Evolutionary conservation across 1,140 invertebrate species (phyloP), one percentile per base, ranked within the genome.

Genomic region (Belonocnema kinseyi): DNA sequence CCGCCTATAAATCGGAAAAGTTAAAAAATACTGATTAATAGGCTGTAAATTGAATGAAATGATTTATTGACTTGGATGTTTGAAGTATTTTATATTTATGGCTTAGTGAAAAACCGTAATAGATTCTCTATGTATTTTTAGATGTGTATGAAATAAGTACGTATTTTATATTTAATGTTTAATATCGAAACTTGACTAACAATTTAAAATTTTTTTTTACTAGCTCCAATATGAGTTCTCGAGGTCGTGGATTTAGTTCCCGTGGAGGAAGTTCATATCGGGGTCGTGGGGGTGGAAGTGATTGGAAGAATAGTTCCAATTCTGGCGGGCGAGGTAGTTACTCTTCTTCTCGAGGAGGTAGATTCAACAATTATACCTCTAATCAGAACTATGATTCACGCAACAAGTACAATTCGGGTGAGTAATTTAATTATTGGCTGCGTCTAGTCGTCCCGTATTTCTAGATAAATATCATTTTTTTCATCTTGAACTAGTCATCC

Each of bases 241-340:
- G 90, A 33, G 90, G 90, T 11, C 83, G 90, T 74, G 90, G 90
- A 75, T 91, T 91, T 76, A 87, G 76, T 83, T 88, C 89, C 2
- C 82, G 89, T 5, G 87, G 87, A 11, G 87, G 88, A 16, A 86
- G 87, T 71, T 89, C 89, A 1, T 90, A 89, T 33, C 85, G 90
- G 80, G 88, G 89, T 8, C 79, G 88, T 78, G 87, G 89, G 50
- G 87, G 87, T 14, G 83, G 87, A 16, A 86, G 78, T 50, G 87
- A 86, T 21, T 87, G 87, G 84, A 83, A 83, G 14, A 82, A 85
- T 74, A 72, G 82, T 26, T 86, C 85, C 2, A 80, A 82, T 77
- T 82, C 82, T 3, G 77, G 87, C 50, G 82, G 83, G 50, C 82
- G 89, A 83, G 89, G 88, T 46, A 84, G 86, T 19, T 90, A 90